phyloP scores from a whole-genome alignment of 2,888 invertebrate species.

The Pseudococcus jackbeardsleyi region DNA sequence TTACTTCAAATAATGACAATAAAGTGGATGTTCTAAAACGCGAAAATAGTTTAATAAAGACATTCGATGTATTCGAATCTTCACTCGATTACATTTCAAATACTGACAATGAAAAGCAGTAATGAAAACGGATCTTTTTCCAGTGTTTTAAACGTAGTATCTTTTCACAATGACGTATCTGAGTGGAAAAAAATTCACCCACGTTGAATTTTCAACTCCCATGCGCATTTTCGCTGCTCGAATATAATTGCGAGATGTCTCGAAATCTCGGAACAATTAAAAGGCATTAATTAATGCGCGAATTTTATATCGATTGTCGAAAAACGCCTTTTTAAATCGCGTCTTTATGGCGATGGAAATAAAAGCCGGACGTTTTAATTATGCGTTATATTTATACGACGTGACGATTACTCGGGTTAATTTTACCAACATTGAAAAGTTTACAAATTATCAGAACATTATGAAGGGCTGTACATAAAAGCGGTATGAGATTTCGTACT shows the following conservation, averaged over 20 bases:
- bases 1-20: background rate
- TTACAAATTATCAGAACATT: background rate
- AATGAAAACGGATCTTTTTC: constrained; percentile 5
- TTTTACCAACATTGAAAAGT: background rate
- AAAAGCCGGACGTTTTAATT: background rate
- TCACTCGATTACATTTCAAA: constrained; percentile 2
- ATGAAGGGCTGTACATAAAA: background rate
- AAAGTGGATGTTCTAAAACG: background rate
- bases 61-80: constrained; percentile 1
- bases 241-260: background rate
- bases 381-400: constrained; percentile 13
- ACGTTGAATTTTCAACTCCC: constrained; percentile 27
- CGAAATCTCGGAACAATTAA: background rate
- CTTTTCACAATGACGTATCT: background rate
- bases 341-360: background rate
- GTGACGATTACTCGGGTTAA: background rate
- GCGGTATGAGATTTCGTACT: background rate
- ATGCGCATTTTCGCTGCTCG: background rate
- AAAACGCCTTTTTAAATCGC: background rate
- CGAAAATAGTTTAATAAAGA: background rate
- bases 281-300: background rate
- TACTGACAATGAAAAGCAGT: background rate
- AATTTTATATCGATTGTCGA: background rate
- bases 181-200: constrained; percentile 17
- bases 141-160: background rate